Evolutionary conservation across 2,113 vertebrate genomes (phyloP), one percentile per base, ranked within the genome.

Genomic region (Myiagra hebetior): DNA sequence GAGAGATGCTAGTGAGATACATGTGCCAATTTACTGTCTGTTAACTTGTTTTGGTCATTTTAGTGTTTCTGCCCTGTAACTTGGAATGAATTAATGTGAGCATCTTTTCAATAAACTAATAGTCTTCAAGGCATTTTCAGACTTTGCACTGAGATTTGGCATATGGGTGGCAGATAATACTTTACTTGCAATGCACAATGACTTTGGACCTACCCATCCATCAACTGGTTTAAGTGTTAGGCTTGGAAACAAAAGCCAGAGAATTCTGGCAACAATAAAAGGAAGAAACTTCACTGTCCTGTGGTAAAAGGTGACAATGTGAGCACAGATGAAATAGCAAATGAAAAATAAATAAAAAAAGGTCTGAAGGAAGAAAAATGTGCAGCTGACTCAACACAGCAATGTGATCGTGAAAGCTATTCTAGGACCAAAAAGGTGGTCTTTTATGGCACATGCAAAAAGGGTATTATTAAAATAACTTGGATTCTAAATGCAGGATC

Each of bases 1-100:
- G 64, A 89, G 79, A 83, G 52, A 88, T 67, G 27, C 70, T 95
- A 87, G 89, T 72, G 67, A 89, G 69, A 95, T 56, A 37, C 47
- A 42, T 27, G 30, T 79, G 59, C 30, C 67, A 92, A 82, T 96
- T 96, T 89, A 59, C 44, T 93, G 93, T 64, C 49, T 69, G 62
- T 90, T 96, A 92, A 74, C 52, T 92, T 88, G 89, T 63, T 96
- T 95, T 83, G 87, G 81, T 70, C 33, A 81, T 64, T 88, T 92
- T 83, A 85, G 31, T 47, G 88, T 74, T 96, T 72, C 42, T 79
- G 87, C 64, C 52, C 60, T 89, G 65, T 70, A 65, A 92, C 94
- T 96, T 95, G 5, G 33, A 88, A 86, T 39, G 5, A 96, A 91
- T 93, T 74, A 37, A 53, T 53, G 17, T 44, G 87, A 94, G 3